A percentile compares a stretch with the other conserved stretches of the same genome.
Conservation (phyloP, 2,113 vertebrate species). For the Hiodon tergisus region DNA sequence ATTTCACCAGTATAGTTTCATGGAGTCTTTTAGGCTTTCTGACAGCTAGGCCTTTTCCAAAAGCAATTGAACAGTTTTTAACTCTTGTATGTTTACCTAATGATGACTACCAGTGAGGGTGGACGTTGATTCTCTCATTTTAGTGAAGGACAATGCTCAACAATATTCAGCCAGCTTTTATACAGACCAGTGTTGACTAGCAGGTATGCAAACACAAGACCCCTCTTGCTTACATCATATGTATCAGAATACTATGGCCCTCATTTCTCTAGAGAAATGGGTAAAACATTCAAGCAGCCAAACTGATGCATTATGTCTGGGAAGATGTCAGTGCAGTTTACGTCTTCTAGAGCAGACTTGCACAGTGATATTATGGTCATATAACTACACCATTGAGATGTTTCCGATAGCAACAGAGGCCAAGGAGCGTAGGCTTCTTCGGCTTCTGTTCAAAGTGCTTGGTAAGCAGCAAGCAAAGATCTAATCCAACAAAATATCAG, state of each 20-base stretch:
- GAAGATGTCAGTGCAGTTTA: no score
- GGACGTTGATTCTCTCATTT: not conserved
- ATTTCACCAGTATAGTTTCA: no score
- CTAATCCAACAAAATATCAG: slow-evolving; percentile 15
- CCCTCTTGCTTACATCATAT: not conserved
- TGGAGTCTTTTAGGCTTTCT: not conserved
- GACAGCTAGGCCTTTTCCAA: not conserved
- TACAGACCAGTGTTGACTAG: slow-evolving; percentile 2
- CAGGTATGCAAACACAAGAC: not conserved
- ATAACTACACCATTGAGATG: not conserved
- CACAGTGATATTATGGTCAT: no score
- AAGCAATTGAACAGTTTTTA: not conserved
- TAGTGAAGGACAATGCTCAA: not conserved
- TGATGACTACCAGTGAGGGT: not conserved
- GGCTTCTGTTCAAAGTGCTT: not conserved
- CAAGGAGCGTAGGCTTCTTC: not conserved
- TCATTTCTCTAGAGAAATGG: no score
- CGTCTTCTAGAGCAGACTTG: no score
- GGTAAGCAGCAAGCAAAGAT: slow-evolving; percentile 10
- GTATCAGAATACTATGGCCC: no score
- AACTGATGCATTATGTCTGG: not conserved
- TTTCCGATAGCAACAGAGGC: not conserved
- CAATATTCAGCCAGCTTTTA: not conserved
- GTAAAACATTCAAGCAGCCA: not conserved
- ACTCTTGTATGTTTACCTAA: slow-evolving; percentile 11